Base-by-base conservation (phyloP, 2,888 invertebrate genomes). In the Caenorhabditis afra region DNA sequence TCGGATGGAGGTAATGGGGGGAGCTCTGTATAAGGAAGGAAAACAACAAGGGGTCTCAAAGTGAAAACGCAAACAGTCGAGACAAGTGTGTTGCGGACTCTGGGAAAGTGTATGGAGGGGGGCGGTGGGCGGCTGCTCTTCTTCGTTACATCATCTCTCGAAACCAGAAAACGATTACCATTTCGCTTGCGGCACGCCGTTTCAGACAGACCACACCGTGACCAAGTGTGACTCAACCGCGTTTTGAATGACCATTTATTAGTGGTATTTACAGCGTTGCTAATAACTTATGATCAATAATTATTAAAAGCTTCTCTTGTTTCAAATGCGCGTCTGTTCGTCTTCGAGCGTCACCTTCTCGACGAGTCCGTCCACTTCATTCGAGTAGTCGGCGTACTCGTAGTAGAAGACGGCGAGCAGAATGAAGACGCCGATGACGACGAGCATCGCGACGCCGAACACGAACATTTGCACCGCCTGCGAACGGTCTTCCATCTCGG, bases 391-490 rank as follows among this genome's bases (percentile, higher is more conserved):
- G 11, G 80, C 81, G 64, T 86, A 86, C 41, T 86, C 79, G 59
- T 93, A 94, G 91, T 96, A 97, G 79, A 93, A 93, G 89, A 93
- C 92, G 0, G 95, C 94, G 93, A 97, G 93, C 3, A 93, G 90
- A 37, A 94, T 93, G 90, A 97, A 97, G 35, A 96, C 91, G 0
- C 94, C 78, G 93, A 96, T 95, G 85, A 95, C 95, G 0, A 93
- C 90, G 39, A 94, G 90, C 96, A 97, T 96, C 0, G 77, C 76
- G 11, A 37, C 76, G 20, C 83, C 81, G 53, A 77, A 86, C 1
- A 81, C 73, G 65, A 86, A 81, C 77, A 81, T 81, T 79, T 84
- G 79, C 5, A 66, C 45, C 7, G 85, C 85, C 81, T 83, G 70
- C 12, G 70, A 73, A n/a, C 16, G n/a, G 18, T 5, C 1, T 11